Base-by-base conservation (phyloP, 2,888 invertebrate species). In the Limenitis camilla region DNA sequence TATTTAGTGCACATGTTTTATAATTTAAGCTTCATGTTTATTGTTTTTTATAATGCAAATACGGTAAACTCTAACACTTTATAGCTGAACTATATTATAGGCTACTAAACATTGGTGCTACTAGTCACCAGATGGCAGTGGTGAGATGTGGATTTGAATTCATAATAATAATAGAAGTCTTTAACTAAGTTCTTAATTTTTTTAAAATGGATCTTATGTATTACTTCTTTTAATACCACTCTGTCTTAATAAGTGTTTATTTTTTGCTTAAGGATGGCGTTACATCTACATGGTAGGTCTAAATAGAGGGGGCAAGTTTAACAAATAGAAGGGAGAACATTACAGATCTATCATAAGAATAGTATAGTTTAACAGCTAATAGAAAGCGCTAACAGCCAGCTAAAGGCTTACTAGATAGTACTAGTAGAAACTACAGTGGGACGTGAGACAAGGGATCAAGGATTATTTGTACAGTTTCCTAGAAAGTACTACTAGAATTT, bases 371-470 rank as follows among this genome's bases (percentile, higher is more conserved):
- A 38, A 47, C 19, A 47, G 32, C 39, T 46, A 40, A 44, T 43
- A 50, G 43, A 44, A 51, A 51, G 51, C 51, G 19, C 55, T 57
- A 57, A 52, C 46, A 56, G 47, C 47, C 54, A 46, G 46, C 49
- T 46, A 45, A 40, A 44, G 44, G 44, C 45, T 52, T 53, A 53
- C 60, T 62, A 63, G 49, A 56, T 48, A 46, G 72, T 67, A 67
- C 67, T 59, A 59, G 70, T 74, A 79, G 64, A 66, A 67, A 69
- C 83, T 85, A 84, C 74, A 62, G 73, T 76, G 78, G 85, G 85
- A 86, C 85, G 85, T 83, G 84, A 84, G 80, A 78, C 57, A 84
- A 85, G 85, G 84, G 85, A 72, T 81, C 72, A 67, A 77, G 70
- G 74, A 65, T 74, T 60, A 73, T 80, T 82, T 82, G 72, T 81